Base-by-base conservation (phyloP, 1,140 invertebrate genomes). In the Macrosteles quadrilineatus region DNA sequence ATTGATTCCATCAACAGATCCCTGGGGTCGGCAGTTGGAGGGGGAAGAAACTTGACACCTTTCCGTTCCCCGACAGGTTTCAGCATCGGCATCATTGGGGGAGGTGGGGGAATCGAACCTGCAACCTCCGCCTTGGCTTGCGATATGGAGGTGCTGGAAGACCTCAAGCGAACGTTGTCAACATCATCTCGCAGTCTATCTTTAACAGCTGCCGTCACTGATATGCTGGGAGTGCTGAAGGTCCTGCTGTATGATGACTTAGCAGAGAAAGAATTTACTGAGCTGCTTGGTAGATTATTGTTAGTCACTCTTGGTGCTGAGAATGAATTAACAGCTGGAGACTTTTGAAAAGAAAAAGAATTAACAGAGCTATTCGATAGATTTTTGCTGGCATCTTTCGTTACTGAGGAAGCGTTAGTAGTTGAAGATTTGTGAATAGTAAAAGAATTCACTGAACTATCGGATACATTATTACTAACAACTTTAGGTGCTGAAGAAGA, bases 1-100 rank as follows among this genome's bases (percentile, higher is more conserved):
- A 93, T 93, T 9, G 90, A 88, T n/a, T 87, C 84, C 73, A 93
- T 78, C 6, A 93, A 78, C 73, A 87, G 82, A 69, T 89, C 85
- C 45, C 90, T 82, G 0, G 87, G 83, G 77, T 91, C 87, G 4
- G 75, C 55, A 36, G 81, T 69, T 23, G 73, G 68, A 12, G 21
- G 47, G 11, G 67, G 64, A 9, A 65, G 53, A 21, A 64, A 27
- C 21, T 57, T 66, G 29, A 68, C 32, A 67, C 57, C 2, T 53
- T 45, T 43, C 12, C 64, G 27, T 2, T 23, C 27, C 21, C 29
- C 31, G 9, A 59, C 59, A 11, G 50, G 69, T 71, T 73, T 73
- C 45, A 66, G 57, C 19, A 68, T n/a, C 12, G 70, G 66, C 68
- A 69, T 68, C 3, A 71, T 57, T n/a, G 65, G 50, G 2, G 74